phyloP scores from a whole-genome alignment of 2,888 invertebrate species.

The Tachina fera region DNA sequence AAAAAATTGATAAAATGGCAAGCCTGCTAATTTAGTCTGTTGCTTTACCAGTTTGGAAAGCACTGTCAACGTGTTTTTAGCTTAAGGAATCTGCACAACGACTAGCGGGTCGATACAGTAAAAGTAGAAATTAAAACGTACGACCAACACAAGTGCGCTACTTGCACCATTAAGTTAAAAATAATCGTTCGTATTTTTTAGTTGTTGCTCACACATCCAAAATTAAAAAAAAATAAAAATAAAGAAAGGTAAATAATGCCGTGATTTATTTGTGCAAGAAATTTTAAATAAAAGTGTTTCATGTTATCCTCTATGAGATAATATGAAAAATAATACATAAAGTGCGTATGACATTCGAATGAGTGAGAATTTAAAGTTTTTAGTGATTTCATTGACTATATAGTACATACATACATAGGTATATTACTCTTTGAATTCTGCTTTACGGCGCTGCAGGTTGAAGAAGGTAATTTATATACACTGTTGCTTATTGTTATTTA shows the following conservation, averaged over 20 bases:
- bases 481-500: conserved; percentile 42
- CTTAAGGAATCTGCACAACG: conserved; percentile 43
- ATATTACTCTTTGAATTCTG: conserved; percentile 16
- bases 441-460: conserved; percentile 52
- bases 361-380: neutral
- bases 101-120: conserved; percentile 57
- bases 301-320: conserved; percentile 25
- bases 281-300: conserved; percentile 44
- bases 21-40: conserved; percentile 28
- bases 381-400: too few relatives aligned
- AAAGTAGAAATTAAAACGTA: conserved; percentile 47
- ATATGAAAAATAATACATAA: conserved; percentile 57
- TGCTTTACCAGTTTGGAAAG: conserved; percentile 62
- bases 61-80: conserved; percentile 50
- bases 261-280: conserved; percentile 41
- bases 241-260: conserved; percentile 20
- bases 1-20: neutral
- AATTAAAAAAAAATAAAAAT: conserved; percentile 28
- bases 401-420: too few relatives aligned
- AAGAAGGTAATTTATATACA: conserved; percentile 60
- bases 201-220: conserved; percentile 52
- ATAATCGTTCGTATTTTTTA: conserved; percentile 65
- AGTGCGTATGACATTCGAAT: neutral
- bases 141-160: conserved; percentile 57
- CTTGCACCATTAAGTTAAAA: conserved; percentile 62